A percentile compares a stretch with the other conserved stretches of the same genome.
Evolutionary conservation across 2,888 invertebrate genomes (phyloP).

Genomic region (Calliopum simillimum): DNA sequence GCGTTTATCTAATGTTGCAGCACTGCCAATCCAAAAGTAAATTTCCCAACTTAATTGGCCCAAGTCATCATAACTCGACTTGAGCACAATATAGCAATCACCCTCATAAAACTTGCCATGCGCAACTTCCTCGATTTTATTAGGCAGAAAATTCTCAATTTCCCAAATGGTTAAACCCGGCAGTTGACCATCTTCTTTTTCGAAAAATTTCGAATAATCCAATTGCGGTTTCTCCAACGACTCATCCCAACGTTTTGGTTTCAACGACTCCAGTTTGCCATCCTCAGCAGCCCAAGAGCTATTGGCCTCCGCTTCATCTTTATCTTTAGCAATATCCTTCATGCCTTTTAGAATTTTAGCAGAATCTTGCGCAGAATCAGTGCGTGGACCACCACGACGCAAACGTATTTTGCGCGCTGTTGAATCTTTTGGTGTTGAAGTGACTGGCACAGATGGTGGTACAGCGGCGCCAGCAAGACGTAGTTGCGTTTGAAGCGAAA

Average conservation of each 20-base stretch:
- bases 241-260: conserved; percentile 97
- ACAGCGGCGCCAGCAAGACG: conserved; percentile 90
- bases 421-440: conserved; percentile 84
- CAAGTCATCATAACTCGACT: conserved; percentile 86
- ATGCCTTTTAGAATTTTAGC: conserved; percentile 88
- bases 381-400: conserved; percentile 82
- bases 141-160: conserved; percentile 98
- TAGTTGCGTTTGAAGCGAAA: conserved; percentile 95
- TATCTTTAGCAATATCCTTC: conserved; percentile 77
- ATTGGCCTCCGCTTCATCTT: conserved; percentile 74
- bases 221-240: conserved; percentile 93
- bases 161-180: conserved; percentile 97
- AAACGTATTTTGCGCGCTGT: conserved; percentile 93
- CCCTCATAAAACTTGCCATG: conserved; percentile 99
- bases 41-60: conserved; percentile 94
- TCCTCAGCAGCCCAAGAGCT: conserved; percentile 67
- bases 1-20: conserved; percentile 81
- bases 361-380: conserved; percentile 87
- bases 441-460: conserved; percentile 77
- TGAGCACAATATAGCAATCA: conserved; percentile 97
- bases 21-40: conserved; percentile 98
- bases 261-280: conserved; percentile 71
- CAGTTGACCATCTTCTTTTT: conserved; percentile 92
- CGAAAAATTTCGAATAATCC: conserved; percentile 98
- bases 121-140: conserved; percentile 91